Evolutionary conservation across 2,888 invertebrate species (phyloP).

Genomic region (Apamea monoglypha): DNA sequence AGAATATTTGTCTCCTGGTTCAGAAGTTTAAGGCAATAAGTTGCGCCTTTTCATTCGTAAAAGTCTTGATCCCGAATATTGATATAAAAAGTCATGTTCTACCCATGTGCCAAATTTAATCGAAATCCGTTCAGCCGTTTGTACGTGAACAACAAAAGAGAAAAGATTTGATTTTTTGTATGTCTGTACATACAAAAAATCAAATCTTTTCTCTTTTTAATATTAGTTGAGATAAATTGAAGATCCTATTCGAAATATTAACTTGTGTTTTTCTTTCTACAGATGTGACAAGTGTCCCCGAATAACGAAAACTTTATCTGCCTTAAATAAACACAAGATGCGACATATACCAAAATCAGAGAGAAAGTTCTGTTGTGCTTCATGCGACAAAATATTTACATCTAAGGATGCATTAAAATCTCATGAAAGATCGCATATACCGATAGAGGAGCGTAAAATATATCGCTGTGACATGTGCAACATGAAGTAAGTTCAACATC

Average conservation of each 20-base stretch:
- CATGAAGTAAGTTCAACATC: conserved; percentile 83
- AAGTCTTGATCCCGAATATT: neutral
- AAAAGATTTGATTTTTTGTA: too few species aligned
- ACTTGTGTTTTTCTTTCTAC: conserved; percentile 59
- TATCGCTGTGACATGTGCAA: conserved; percentile 88
- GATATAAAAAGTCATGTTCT: neutral
- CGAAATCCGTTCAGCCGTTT: neutral
- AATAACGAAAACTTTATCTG: conserved; percentile 85
- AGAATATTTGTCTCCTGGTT: neutral
- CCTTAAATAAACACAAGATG: conserved; percentile 88
- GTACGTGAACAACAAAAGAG: neutral
- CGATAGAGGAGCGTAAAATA: conserved; percentile 88
- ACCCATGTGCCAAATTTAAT: neutral
- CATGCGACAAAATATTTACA: conserved; percentile 87
- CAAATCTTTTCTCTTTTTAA: neutral
- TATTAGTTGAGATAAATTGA: neutral
- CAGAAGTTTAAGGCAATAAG: neutral
- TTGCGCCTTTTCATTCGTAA: neutral
- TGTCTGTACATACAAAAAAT: neutral
- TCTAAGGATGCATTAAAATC: conserved; percentile 88
- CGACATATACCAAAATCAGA: conserved; percentile 89
- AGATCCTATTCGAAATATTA: neutral
- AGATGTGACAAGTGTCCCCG: conserved; percentile 90
- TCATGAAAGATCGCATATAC: conserved; percentile 88
- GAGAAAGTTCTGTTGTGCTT: conserved; percentile 84